Evolutionary conservation across 2,797 vertebrate genomes (phyloP), one percentile per base, ranked within the genome.

Genomic region (Gallirallus australis): DNA sequence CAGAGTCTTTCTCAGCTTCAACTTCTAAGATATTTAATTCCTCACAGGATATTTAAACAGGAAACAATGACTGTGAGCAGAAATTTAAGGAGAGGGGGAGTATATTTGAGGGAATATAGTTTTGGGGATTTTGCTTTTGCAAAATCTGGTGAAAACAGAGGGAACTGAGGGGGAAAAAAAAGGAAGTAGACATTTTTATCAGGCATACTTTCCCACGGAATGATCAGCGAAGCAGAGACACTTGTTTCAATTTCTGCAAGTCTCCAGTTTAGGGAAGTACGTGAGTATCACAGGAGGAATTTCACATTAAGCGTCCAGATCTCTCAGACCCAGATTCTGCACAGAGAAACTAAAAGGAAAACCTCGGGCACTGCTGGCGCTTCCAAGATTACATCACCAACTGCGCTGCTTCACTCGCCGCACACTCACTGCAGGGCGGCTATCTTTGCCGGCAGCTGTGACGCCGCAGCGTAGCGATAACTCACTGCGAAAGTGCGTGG

Each of bases 261-360:
- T 30, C 73, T 25, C 31, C 56, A 56, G 39, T 87, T 93, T 80
- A 75, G 53, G 60, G 86, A 94, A 90, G 71, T 12, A 13, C 0
- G 0, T 8, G 19, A 82, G 4, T 48, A 31, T 37, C 35, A 19
- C 39, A 20, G 12, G 8, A 24, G 6, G 9, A 68, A 48, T 77
- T 94, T 35, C 78, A 45, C 56, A 93, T 25, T 33, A 73, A 85
- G 77, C 12, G 33, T 11, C 79, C 7, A 2, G 14, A 28, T 61
- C 25, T 73, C 78, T 56, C 64, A 80, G 70, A 33, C 27, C 37
- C 61, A 7, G 52, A 60, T 33, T 37, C 73, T 50, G 48, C 37
- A 37, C 17, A 35, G 52, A 70, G 72, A 86, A 96, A 92, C 69
- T 86, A 80, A 89, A 92, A 94, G 60, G 28, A 86, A 96, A 95